These are phyloP conservation scores for Ivindomyrus marchei DNA, from an alignment of 2,113 vertebrate genomes.

Conservation along the genomic window DNA sequence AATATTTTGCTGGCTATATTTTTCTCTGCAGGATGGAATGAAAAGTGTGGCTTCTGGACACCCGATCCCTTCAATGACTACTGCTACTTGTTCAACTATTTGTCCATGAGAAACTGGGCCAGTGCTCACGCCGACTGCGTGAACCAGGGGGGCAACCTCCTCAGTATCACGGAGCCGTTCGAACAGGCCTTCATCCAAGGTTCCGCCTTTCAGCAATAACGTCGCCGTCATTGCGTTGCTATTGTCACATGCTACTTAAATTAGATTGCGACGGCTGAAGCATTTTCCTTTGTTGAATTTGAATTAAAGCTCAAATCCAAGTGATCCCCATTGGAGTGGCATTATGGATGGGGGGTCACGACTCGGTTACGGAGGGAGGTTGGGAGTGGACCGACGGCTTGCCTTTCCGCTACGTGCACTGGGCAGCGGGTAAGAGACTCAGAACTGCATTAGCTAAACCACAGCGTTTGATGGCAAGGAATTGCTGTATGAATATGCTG, in stretches of 20 bases:
- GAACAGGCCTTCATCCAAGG: conserved; percentile 63
- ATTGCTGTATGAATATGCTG: not conserved
- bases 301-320: conserved; percentile 48
- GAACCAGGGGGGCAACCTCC: conserved; percentile 61
- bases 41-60: conserved; percentile 61
- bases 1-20: not conserved
- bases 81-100: conserved; percentile 62
- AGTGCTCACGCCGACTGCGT: conserved; percentile 62
- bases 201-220: conserved; percentile 10
- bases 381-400: conserved; percentile 62
- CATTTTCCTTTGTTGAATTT: conserved; percentile 6
- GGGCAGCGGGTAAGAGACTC: conserved; percentile 49
- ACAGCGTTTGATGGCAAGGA: not conserved
- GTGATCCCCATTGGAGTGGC: conserved; percentile 52
- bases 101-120: conserved; percentile 55
- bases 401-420: conserved; percentile 61
- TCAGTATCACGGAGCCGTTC: conserved; percentile 59
- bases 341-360: conserved; percentile 66
- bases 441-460: not conserved
- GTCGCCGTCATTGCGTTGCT: not conserved
- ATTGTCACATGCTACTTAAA: not conserved
- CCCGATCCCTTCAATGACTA: conserved; percentile 59
- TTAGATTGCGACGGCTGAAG: not conserved
- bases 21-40: conserved; percentile 56
- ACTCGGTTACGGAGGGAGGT: conserved; percentile 59